Conservation (phyloP, 2,888 invertebrate species). For the Drosophila vallismaia region DNA sequence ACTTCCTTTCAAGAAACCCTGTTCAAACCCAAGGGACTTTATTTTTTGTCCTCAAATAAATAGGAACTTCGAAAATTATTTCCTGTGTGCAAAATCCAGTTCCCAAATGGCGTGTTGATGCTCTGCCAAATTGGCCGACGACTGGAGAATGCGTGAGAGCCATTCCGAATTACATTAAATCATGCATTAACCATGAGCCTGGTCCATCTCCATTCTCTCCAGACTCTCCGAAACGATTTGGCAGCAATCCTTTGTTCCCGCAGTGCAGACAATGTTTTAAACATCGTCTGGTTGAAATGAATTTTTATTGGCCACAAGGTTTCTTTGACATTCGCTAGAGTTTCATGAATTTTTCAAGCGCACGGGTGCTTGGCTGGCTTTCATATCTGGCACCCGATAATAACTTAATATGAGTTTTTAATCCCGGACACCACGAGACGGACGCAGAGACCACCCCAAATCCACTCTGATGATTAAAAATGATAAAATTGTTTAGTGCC, state of each 20-base stretch:
- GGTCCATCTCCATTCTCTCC: conserved; percentile 13
- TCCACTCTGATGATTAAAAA: conserved; percentile 82
- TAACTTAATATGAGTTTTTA: conserved; percentile 82
- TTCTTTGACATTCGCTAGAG: conserved; percentile 35
- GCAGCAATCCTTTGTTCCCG: conserved; percentile 71
- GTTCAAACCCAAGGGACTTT: neutral
- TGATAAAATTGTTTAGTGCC: conserved; percentile 83
- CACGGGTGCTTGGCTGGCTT: conserved; percentile 1
- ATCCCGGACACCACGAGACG: conserved; percentile 58
- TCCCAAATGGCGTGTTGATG: conserved; percentile 80
- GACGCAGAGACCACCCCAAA: conserved; percentile 45
- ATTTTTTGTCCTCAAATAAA: neutral
- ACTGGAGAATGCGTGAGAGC: conserved; percentile 68
- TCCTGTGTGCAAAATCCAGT: conserved; percentile 17
- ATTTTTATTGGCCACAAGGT: conserved; percentile 67
- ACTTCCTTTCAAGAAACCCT: no score
- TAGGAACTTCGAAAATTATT: neutral
- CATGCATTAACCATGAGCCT: conserved; percentile 82
- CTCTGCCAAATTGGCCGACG: conserved; percentile 75
- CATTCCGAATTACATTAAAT: conserved; percentile 74
- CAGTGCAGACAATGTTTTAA: conserved; percentile 69
- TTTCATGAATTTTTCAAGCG: conserved; percentile 68
- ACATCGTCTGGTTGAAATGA: conserved; percentile 67
- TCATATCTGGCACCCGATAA: conserved; percentile 69
- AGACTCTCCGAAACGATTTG: conserved; percentile 65